Conservation (phyloP, 2,113 vertebrate genomes). For the Nyctereutes procyonoides region DNA sequence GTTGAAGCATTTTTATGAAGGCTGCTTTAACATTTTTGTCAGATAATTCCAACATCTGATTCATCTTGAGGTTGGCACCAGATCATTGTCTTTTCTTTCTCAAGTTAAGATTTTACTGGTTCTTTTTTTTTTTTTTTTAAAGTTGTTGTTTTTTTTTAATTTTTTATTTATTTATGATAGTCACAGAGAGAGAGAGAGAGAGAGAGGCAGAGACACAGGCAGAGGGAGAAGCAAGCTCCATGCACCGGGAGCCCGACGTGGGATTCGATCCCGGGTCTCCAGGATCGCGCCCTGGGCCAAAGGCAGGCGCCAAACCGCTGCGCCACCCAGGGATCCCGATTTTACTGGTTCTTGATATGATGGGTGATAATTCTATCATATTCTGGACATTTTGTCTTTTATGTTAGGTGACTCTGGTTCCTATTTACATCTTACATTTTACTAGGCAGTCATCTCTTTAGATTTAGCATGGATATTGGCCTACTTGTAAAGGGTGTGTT, state of each 20-base stretch:
- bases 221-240: too few species aligned
- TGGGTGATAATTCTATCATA: neutral
- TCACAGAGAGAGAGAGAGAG: too few species aligned
- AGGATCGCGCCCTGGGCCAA: too few species aligned
- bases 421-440: neutral
- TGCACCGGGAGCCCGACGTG: too few species aligned
- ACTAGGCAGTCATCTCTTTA: neutral
- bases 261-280: too few species aligned
- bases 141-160: too few species aligned
- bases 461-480: neutral
- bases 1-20: neutral
- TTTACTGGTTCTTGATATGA: neutral
- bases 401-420: neutral
- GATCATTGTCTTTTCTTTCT: neutral
- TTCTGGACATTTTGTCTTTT: neutral
- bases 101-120: neutral
- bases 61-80: neutral
- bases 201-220: too few species aligned
- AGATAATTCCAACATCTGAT: neutral
- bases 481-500: neutral
- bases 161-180: too few species aligned
- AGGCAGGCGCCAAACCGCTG: too few species aligned
- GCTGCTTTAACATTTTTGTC: neutral
- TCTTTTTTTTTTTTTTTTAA: too few species aligned
- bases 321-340: too few species aligned